Evolutionary conservation across 2,888 invertebrate genomes (phyloP).

Genomic region (Mimachlamys varia): DNA sequence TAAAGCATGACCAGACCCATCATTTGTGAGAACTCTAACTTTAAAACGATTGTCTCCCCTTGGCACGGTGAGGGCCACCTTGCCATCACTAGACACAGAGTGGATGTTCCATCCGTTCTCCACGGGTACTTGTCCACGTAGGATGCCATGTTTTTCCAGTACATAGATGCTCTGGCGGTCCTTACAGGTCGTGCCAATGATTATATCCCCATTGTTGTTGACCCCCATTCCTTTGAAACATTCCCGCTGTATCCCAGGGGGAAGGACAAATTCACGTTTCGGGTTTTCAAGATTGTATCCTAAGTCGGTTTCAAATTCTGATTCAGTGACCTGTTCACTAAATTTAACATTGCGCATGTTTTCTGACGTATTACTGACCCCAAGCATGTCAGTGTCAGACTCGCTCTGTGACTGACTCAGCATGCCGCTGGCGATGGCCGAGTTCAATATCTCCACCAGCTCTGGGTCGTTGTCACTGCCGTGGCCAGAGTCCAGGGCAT

Average conservation of each 20-base stretch:
- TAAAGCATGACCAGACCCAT: slow-evolving; percentile 67
- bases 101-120: slow-evolving; percentile 72
- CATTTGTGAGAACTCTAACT: slow-evolving; percentile 70
- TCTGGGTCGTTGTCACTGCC: slow-evolving; percentile 62
- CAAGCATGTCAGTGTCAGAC: slow-evolving; percentile 66
- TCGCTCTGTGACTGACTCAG: slow-evolving; percentile 53
- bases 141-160: slow-evolving; percentile 73
- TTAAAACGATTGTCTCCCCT: slow-evolving; percentile 75
- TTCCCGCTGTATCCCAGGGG: slow-evolving; percentile 68
- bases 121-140: slow-evolving; percentile 69
- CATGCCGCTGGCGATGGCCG: slow-evolving; percentile 51
- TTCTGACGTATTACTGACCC: slow-evolving; percentile 69
- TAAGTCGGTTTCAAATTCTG: slow-evolving; percentile 61
- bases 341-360: slow-evolving; percentile 62
- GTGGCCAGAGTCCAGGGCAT: slow-evolving; percentile 53
- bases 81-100: slow-evolving; percentile 72
- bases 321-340: slow-evolving; percentile 60
- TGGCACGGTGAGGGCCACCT: slow-evolving; percentile 69
- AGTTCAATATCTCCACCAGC: slow-evolving; percentile 56
- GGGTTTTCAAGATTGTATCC: slow-evolving; percentile 63
- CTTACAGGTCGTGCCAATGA: slow-evolving; percentile 67
- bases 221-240: slow-evolving; percentile 74
- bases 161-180: slow-evolving; percentile 68
- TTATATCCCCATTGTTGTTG: slow-evolving; percentile 69
- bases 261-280: slow-evolving; percentile 66